A percentile compares a stretch with the other conserved stretches of the same genome.
These are phyloP conservation scores for Ictalurus punctatus DNA, from an alignment of 2,113 vertebrate genomes.

Conservation along the genomic window DNA sequence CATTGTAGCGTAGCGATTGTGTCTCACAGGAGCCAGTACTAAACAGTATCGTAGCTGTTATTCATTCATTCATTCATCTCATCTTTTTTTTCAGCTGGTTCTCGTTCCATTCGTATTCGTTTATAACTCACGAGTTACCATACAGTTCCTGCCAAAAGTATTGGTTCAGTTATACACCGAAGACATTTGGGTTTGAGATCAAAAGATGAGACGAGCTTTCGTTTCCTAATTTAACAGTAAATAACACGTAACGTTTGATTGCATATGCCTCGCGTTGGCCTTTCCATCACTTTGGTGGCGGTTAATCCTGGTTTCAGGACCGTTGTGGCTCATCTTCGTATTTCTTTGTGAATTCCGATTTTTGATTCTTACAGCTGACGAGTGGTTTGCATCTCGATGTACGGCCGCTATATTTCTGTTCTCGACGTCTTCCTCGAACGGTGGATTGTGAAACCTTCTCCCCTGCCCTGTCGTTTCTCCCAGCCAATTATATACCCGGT, in stretches of 20 bases:
- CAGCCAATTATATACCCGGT: background rate
- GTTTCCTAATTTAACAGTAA: background rate
- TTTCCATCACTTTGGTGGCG: background rate
- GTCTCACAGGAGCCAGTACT: background rate
- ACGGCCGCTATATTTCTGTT: background rate
- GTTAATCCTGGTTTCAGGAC: background rate
- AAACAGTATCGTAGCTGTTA: background rate
- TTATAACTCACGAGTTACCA: background rate
- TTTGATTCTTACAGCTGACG: background rate
- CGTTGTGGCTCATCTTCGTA: background rate
- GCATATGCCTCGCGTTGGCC: background rate
- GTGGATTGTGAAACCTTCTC: background rate
- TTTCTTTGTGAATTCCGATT: background rate
- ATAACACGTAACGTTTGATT: background rate
- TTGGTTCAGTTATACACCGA: background rate
- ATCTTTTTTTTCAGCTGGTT: background rate
- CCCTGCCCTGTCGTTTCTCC: background rate
- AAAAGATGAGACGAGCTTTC: background rate
- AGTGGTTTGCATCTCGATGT: background rate
- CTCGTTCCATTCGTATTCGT: background rate
- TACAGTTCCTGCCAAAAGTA: background rate
- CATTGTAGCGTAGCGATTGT: background rate
- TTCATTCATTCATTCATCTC: background rate
- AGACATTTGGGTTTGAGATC: background rate
- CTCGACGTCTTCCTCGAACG: background rate